Evolutionary conservation across 30 jellyfish, hydroid and myxozoan genomes (phyloP), one percentile per base, ranked within the genome.

Genomic region (Mastigias papua): DNA sequence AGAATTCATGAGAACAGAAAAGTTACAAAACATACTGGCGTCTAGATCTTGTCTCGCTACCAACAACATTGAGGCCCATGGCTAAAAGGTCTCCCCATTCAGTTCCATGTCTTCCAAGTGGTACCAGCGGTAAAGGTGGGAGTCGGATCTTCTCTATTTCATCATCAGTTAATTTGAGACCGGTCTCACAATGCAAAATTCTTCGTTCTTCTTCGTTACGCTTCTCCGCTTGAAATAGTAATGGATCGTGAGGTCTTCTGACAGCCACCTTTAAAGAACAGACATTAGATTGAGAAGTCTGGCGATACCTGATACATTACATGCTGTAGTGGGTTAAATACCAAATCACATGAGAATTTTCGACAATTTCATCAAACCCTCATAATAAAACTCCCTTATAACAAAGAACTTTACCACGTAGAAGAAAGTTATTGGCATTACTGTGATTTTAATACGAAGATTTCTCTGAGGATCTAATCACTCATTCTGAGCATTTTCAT

Each of bases 81-180:
- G 75, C 91, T 30, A 93, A 48, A 84, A 97, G 76, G 34, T 78
- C 76, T 6, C 84, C 70, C 29, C 97, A 78, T 32, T 88, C 98
- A 0, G 98, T 93, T 9, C 92, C 96, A 61, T 88, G 98, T 72
- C 97, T 58, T 19, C 97, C 98, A 31, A 93, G 94, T n/a, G 97
- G 97, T 1, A 80, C 95, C 49, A 93, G 60, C 3, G 98, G 98
- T n/a, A 86, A 63, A 6, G 96, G 93, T 54, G 98, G 97, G n/a
- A 93, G 81, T 20, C 96, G 91, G 51, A 69, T 34, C 67, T 76
- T 82, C 48, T 88, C 97, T 21, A 83, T 23, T 60, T 88, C 93
- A 28, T 32, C 51, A 57, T 76, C 91, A 0, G 91, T 48, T n/a
- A 82, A 61, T 33, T 66, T 46, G 17, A 72, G 34, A 17, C 98